A percentile compares a stretch with the other conserved stretches of the same genome.
Evolutionary conservation across 2,113 vertebrate genomes (phyloP).

Genomic region (Thamnaconus septentrionalis): DNA sequence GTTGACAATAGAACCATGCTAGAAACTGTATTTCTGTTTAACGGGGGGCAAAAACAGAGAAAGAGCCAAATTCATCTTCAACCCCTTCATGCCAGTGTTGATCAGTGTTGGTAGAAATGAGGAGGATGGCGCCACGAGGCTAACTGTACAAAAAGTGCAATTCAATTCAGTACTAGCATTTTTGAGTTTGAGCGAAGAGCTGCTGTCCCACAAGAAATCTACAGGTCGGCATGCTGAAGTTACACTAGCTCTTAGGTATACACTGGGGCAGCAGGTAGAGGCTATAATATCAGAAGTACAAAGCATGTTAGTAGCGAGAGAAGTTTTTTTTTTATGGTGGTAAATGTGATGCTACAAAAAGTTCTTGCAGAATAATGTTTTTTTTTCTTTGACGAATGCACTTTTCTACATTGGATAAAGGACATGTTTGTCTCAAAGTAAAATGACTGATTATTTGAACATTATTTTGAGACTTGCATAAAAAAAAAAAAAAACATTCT

Average conservation of each 20-base stretch:
- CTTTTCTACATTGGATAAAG: not conserved
- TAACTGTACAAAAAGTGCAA: constrained; percentile 30
- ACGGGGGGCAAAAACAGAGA: no score
- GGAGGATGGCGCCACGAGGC: constrained; percentile 21
- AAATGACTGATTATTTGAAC: not conserved
- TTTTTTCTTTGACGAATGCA: constrained; percentile 3
- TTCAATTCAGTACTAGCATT: constrained; percentile 32
- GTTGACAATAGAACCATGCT: no score
- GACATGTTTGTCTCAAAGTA: not conserved
- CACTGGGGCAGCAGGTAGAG: constrained; percentile 37
- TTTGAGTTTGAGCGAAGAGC: constrained; percentile 23
- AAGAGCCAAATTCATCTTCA: no score
- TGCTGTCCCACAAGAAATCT: constrained; percentile 50
- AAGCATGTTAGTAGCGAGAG: constrained; percentile 4
- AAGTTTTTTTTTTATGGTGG: constrained; percentile 11
- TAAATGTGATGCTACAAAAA: constrained; percentile 43
- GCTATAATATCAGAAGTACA: constrained; percentile 33
- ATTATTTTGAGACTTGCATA: not conserved
- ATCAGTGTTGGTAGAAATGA: no score
- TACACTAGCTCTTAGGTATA: constrained; percentile 38
- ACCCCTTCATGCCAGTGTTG: no score
- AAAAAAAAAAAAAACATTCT: constrained; percentile 46
- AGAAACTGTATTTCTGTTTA: no score
- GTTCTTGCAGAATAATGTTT: not conserved
- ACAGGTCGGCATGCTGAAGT: constrained; percentile 59